Conservation (phyloP, 2,113 vertebrate species). For the Neopipo cinnamomea region DNA sequence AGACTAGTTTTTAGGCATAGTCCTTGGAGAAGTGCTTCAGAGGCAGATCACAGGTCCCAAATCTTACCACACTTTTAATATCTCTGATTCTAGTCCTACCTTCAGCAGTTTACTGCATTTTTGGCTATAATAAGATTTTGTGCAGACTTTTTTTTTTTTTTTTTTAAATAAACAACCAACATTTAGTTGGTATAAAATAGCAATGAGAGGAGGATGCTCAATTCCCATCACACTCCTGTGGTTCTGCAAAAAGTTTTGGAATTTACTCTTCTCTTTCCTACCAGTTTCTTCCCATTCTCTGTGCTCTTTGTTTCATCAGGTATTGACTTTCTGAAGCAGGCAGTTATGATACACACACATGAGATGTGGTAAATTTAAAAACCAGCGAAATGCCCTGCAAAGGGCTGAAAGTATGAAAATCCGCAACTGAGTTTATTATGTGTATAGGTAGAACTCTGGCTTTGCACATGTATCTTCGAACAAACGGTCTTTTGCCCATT, state of each 20-base stretch:
- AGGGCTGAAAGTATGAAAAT: neutral
- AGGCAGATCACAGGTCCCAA: neutral
- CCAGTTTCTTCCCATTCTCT: neutral
- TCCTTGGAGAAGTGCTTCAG: neutral
- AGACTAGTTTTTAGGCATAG: neutral
- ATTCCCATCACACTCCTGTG: neutral
- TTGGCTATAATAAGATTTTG: rapidly evolving
- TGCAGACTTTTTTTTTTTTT: neutral
- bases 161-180: too few species aligned
- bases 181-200: neutral
- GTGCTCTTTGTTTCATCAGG: neutral
- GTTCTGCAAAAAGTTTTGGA: neutral
- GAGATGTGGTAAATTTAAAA: neutral
- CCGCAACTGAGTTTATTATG: neutral
- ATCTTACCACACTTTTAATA: neutral
- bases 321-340: neutral
- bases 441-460: neutral
- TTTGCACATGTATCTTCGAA: rapidly evolving
- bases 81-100: neutral
- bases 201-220: neutral
- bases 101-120: neutral
- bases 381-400: neutral
- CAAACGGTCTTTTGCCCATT: neutral
- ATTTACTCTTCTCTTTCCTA: neutral
- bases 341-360: rapidly evolving